Percentiles rank a stretch among this genome's conserved stretches.
phyloP scores from a whole-genome alignment of 2,797 vertebrate species.

The Holocentrus rufus region DNA sequence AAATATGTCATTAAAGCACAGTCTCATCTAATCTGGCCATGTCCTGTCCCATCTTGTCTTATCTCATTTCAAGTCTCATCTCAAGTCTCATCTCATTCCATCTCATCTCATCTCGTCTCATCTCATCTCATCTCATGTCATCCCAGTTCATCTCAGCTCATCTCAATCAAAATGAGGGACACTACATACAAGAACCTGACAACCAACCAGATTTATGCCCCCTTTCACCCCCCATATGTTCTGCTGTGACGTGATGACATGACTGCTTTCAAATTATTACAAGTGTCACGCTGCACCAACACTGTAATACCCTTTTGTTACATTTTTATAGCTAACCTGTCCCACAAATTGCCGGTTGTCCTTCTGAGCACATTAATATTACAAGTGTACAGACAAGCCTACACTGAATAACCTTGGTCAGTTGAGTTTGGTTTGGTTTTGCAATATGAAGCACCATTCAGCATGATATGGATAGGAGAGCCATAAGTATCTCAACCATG shows the following conservation, averaged over 20 bases:
- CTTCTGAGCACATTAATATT: slow-evolving; percentile 26
- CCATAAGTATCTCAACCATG: slow-evolving; percentile 7
- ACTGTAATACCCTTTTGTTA: slow-evolving; percentile 3
- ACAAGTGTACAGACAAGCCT: slow-evolving; percentile 16
- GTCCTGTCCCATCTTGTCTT: too few species aligned
- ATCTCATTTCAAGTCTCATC: too few species aligned
- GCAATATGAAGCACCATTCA: slow-evolving; percentile 63
- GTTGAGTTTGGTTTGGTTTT: slow-evolving; percentile 44
- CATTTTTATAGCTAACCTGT: slow-evolving; percentile 20
- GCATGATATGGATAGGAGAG: slow-evolving; percentile 28
- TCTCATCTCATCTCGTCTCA: too few species aligned
- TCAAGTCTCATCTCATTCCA: too few species aligned
- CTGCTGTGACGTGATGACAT: slow-evolving; percentile 3
- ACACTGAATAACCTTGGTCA: slow-evolving; percentile 27
- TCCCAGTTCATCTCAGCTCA: too few species aligned
- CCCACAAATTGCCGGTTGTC: slow-evolving; percentile 40
- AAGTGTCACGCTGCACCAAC: not conserved
- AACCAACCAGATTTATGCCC: not conserved
- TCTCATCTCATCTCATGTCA: too few species aligned
- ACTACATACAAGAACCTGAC: too few species aligned
- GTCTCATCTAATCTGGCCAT: too few species aligned
- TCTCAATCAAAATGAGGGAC: too few species aligned
- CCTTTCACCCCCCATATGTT: not conserved
- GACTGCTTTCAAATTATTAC: slow-evolving; percentile 13
- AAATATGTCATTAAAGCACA: too few species aligned